Evolutionary conservation across 1,140 invertebrate species (phyloP), one percentile per base, ranked within the genome.

Genomic region (Lordiphosa collinella): DNA sequence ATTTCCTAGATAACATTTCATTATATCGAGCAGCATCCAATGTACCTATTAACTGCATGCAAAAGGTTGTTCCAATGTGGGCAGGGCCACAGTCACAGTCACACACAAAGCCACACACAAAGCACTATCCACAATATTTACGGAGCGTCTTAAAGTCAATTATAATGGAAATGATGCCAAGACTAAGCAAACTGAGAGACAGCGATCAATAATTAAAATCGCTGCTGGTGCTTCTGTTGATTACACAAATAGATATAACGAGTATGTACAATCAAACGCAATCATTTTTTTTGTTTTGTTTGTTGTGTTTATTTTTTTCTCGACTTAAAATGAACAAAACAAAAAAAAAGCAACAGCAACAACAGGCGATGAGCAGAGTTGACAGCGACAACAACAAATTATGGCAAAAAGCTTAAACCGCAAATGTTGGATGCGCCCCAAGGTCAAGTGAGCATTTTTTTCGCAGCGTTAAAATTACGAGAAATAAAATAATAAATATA

Each of bases 161-260:
- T 43, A 22, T 7, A 43, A 43, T 43, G 18, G n/a, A 12, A 29
- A 25, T 43, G 40, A 43, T 29, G 40, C 40, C 18, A 43, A 29
- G 18, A 43, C 36, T 38, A 58, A 66, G 65, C 29, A 64, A 47
- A 67, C 34, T 58, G 48, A 65, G 61, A 49, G 52, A 38, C 60
- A 67, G 18, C 57, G 48, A 67, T 66, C 46, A 67, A 67, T 66
- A 67, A 58, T 67, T 67, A 67, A 58, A 57, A 67, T 67, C 40
- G 55, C 63, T 67, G 53, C 49, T 59, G 46, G 4, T 40, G 49
- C 47, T 67, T 47, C 48, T 59, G 37, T 40, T 59, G 53, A 58
- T 67, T 67, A 66, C 53, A 52, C 48, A 48, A 51, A 51, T 40
- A 67, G 13, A 58, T 38, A 50, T 44, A 48, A 41, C 36, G 31